Base-by-base conservation (phyloP, 2,888 invertebrate species). In the Nephrotoma appendiculata region DNA sequence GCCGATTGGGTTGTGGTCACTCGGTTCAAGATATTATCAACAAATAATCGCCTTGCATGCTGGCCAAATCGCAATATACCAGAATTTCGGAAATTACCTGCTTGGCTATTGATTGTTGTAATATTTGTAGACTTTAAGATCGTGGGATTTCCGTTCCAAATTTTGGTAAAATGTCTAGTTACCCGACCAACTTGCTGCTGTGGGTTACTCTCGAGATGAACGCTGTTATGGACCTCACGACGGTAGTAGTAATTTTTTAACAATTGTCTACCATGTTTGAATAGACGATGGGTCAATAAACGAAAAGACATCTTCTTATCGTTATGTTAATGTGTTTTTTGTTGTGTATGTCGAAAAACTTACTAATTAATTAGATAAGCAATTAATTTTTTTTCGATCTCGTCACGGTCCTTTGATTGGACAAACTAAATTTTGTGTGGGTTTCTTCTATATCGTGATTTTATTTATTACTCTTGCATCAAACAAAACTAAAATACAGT, bases 21-120 rank as follows among this genome's bases (percentile, higher is more conserved):
- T 87, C 95, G 92, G 89, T 94, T 95, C 42, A 95, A 91, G 86
- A 95, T 93, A 90, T 94, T 95, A 90, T 95, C 94, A 87, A 95
- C 94, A 87, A 96, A 94, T 6, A 95, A 92, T 88, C 94, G 92
- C 83, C 95, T 92, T 1, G 95, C 95, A 89, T 95, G 94, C 86
- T 93, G 92, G 19, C 94, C 94, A 89, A 93, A 92, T 88, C 93
- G 93, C 87, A 93, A 91, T 83, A 93, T 92, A 85, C 89, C 92
- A 71, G 88, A 88, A 12, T 89, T 88, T 71, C 87, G 87, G 2
- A 87, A 52, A 42, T 84, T 84, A 57, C 52, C 86, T 15, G 83
- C 31, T 86, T 87, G 87, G 12, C 84, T 87, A 89, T 89, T 87
- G 89, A 88, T 5, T 90, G 89, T 87, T 89, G 89, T 86, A 90